Conservation (phyloP, 2,888 invertebrate genomes). For the Lasiommata megera region DNA sequence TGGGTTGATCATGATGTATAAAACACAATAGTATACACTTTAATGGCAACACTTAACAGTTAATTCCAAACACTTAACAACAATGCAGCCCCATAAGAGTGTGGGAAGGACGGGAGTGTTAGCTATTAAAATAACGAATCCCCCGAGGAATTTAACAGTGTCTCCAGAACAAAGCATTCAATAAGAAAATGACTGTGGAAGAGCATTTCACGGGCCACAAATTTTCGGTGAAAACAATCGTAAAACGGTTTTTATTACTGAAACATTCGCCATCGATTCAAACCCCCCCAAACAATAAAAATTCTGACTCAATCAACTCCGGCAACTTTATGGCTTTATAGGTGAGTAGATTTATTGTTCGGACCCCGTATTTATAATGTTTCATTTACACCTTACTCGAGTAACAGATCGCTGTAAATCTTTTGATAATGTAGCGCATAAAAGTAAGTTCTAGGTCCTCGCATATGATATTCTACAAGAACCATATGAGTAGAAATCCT, state of each 20-base stretch:
- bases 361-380: constrained; percentile 65
- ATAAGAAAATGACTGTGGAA: constrained; percentile 66
- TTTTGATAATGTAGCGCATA: neutral
- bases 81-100: constrained; percentile 13
- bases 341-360: constrained; percentile 73
- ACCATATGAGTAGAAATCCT: too few species aligned
- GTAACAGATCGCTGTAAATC: constrained; percentile 18
- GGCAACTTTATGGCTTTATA: constrained; percentile 71
- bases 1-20: too few species aligned
- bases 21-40: too few species aligned
- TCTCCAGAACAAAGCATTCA: constrained; percentile 55
- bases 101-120: constrained; percentile 20
- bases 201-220: constrained; percentile 77
- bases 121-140: constrained; percentile 41
- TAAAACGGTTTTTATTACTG: constrained; percentile 77
- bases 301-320: constrained; percentile 80
- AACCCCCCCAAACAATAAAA: constrained; percentile 75
- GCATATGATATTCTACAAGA: too few species aligned
- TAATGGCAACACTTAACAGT: neutral
- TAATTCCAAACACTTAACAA: constrained; percentile 16
- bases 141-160: constrained; percentile 56
- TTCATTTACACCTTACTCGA: constrained; percentile 65
- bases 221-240: constrained; percentile 78
- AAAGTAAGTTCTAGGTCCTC: too few species aligned
- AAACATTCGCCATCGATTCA: constrained; percentile 80